Evolutionary conservation across 2,113 vertebrate genomes (phyloP).

Genomic region (Azemiops feae): DNA sequence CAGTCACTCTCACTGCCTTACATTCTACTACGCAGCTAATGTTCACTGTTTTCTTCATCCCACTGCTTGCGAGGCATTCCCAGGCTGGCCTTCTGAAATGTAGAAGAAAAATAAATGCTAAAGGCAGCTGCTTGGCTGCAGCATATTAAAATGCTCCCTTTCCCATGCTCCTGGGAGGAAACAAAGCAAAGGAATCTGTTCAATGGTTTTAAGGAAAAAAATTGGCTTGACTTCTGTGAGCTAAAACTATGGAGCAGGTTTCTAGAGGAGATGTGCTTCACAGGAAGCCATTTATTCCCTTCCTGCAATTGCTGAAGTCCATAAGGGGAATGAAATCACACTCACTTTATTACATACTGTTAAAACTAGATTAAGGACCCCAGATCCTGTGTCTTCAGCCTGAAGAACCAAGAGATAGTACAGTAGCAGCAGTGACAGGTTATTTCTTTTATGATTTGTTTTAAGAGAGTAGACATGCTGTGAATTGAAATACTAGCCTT

Average conservation of each 20-base stretch:
- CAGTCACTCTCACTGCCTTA: neutral
- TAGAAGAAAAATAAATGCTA: neutral
- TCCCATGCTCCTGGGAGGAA: neutral
- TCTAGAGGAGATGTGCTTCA: neutral
- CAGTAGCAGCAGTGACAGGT: neutral
- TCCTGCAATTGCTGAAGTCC: neutral
- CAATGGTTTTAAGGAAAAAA: neutral
- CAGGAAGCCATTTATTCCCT: neutral
- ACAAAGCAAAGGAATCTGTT: neutral
- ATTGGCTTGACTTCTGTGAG: neutral
- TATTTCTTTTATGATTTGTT: neutral
- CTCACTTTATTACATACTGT: neutral
- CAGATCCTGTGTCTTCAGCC: neutral
- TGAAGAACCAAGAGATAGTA: neutral
- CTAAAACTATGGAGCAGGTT: neutral
- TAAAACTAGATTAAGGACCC: neutral
- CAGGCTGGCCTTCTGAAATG: neutral
- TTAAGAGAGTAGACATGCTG: neutral
- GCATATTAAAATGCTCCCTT: neutral
- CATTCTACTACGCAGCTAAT: neutral
- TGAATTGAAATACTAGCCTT: neutral
- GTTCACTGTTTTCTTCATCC: neutral
- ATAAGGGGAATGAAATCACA: neutral
- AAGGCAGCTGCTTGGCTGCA: neutral
- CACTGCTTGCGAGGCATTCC: neutral